A percentile compares a stretch with the other conserved stretches of the same genome.
phyloP scores from a whole-genome alignment of 2,888 invertebrate species.

The Xestia c-nigrum region DNA sequence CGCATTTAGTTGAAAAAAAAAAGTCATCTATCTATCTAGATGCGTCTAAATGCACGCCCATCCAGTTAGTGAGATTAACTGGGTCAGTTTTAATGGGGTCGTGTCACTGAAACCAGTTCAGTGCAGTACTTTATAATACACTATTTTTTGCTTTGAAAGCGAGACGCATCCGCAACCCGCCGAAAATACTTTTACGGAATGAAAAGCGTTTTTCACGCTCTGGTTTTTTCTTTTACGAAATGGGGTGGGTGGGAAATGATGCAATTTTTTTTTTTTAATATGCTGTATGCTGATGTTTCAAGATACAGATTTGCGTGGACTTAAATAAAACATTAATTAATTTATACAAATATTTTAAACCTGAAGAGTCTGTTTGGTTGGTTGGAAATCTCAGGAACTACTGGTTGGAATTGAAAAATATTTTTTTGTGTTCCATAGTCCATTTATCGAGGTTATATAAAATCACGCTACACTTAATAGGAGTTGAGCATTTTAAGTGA shows the following conservation, averaged over 20 bases:
- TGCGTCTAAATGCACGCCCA: slow-evolving; percentile 55
- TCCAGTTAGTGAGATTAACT: slow-evolving; percentile 65
- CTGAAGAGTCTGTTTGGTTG: too few species aligned
- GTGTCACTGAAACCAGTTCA: slow-evolving; percentile 61
- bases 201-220: slow-evolving; percentile 24
- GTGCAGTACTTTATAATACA: slow-evolving; percentile 53
- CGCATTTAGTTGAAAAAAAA: slow-evolving; percentile 28
- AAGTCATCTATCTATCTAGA: slow-evolving; percentile 6
- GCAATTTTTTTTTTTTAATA: not conserved
- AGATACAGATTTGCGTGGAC: not conserved
- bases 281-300: not conserved
- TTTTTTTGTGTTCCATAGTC: too few species aligned
- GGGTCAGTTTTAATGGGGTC: slow-evolving; percentile 66
- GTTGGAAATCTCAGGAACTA: too few species aligned
- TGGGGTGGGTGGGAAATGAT: not conserved
- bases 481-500: too few species aligned
- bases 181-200: slow-evolving; percentile 53
- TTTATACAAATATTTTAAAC: too few species aligned
- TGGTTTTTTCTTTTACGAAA: slow-evolving; percentile 10
- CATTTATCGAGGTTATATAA: too few species aligned
- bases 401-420: too few species aligned
- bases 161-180: slow-evolving; percentile 47
- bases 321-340: not conserved
- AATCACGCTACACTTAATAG: too few species aligned
- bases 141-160: slow-evolving; percentile 53